Percentiles rank a stretch among this genome's conserved stretches.
Conservation (phyloP, 1,140 invertebrate genomes). For the Drosophila seguyi region DNA sequence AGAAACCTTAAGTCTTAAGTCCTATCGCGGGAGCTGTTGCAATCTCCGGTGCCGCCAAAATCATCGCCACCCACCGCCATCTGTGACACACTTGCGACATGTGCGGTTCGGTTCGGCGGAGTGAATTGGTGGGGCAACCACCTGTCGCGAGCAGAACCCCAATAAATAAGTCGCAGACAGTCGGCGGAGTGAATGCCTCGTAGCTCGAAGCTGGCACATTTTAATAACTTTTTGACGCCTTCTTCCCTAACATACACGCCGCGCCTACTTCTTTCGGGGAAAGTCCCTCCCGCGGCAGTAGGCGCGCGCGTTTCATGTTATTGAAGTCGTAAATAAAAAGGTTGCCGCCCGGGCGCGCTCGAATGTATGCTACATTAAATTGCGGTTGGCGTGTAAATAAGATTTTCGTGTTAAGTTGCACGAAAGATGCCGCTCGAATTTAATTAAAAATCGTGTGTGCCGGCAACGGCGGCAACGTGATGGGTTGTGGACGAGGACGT, state of each 20-base stretch:
- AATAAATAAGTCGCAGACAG: constrained; percentile 60
- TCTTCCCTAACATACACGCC: constrained; percentile 9
- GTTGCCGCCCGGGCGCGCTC: constrained; percentile 41
- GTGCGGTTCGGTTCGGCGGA: constrained; percentile 13
- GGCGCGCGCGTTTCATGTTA: constrained; percentile 61
- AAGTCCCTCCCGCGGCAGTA: constrained; percentile 1
- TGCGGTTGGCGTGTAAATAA: constrained; percentile 74
- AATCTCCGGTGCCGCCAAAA: constrained; percentile 12
- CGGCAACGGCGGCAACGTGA: background rate
- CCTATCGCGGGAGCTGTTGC: background rate
- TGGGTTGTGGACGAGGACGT: constrained; percentile 6
- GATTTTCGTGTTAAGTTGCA: constrained; percentile 76
- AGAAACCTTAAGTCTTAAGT: background rate
- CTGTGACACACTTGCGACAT: constrained; percentile 28
- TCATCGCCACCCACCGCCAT: constrained; percentile 6
- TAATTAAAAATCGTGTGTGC: constrained; percentile 66
- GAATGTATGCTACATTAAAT: constrained; percentile 78
- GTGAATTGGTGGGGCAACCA: constrained; percentile 62
- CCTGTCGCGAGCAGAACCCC: constrained; percentile 69
- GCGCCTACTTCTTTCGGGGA: background rate
- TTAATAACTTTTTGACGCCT: constrained; percentile 74
- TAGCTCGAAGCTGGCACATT: constrained; percentile 67
- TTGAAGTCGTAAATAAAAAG: constrained; percentile 82
- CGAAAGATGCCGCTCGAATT: constrained; percentile 58
- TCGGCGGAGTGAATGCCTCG: constrained; percentile 17